Evolutionary conservation across 2,797 vertebrate species (phyloP), one percentile per base, ranked within the genome.

Genomic region (Ciconia nigra): DNA sequence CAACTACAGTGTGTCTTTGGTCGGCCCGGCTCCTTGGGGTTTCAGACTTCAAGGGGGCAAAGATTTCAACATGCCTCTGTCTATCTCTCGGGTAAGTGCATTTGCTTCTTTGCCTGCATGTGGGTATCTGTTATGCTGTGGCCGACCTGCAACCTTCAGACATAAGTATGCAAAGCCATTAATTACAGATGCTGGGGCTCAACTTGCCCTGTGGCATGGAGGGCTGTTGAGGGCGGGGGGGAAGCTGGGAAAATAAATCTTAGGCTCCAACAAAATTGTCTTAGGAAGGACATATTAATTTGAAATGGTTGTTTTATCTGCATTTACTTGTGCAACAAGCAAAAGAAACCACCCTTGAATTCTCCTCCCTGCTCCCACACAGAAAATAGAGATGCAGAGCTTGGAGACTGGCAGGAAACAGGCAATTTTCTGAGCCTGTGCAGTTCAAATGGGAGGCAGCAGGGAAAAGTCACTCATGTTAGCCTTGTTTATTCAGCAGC

Each of bases 41-140:
- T 99, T 99, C 98, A 99, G 99, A 84, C 99, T 99, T 94, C 99
- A 99, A 97, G 99, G 99, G 58, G 99, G 99, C 87, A 99, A 99
- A 98, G 99, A 99, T 98, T 99, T 99, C 98, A 99, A 99, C 97
- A 98, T 99, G 98, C 99, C 99, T 83, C 98, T 99, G 95, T 99
- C 99, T 61, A 99, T 99, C 98, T 99, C 99, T 93, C 98, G 98
- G 98, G 99, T 99, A 98, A 99, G 99, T 97, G 83, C 67, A 7
- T 87, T 92, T 95, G 61, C 61, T 47, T 86, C 41, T 95, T 85
- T 84, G 69, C 42, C 71, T 93, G 95, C 58, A 11, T 84, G 21
- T 71, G 87, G 55, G 71, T 95, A 44, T 93, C 93, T 88, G 14
- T 59, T 81, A 9, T 20, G 47, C 85, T 72, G 65, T 51, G 71